Percentiles rank a stretch among this genome's conserved stretches.
These are phyloP conservation scores for Patiria miniata DNA, from an alignment of 35 echinoderm and acorn worm species.

Conservation along the genomic window DNA sequence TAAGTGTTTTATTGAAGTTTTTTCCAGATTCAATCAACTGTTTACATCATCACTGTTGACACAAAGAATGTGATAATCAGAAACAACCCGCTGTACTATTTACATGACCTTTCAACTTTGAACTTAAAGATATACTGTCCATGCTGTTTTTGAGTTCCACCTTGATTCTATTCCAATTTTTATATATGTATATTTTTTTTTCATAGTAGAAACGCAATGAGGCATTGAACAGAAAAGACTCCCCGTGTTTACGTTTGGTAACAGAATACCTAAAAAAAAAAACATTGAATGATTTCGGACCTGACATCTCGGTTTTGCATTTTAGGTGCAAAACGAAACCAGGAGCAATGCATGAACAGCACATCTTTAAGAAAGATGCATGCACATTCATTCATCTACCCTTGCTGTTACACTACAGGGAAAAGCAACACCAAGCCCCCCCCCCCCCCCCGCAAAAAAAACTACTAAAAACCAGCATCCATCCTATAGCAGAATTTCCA, in stretches of 20 bases:
- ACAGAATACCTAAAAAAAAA: background rate
- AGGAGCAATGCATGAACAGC: too few relatives aligned
- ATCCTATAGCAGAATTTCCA: too few relatives aligned
- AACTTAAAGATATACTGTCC: background rate
- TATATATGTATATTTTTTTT: background rate
- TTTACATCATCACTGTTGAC: slow-evolving; percentile 11
- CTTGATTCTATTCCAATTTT: background rate
- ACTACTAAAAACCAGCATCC: too few relatives aligned
- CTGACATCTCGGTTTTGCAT: too few relatives aligned
- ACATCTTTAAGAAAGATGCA: too few relatives aligned
- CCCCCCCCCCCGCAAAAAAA: too few relatives aligned
- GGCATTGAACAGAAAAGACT: background rate
- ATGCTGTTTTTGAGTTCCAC: background rate
- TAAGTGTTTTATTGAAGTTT: background rate
- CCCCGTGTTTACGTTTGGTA: background rate
- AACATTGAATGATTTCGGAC: too few relatives aligned
- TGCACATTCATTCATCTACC: too few relatives aligned
- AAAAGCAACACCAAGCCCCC: too few relatives aligned
- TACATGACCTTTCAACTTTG: slow-evolving; percentile 13
- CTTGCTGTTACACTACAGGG: too few relatives aligned
- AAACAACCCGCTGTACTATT: slow-evolving; percentile 11
- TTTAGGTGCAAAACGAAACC: too few relatives aligned
- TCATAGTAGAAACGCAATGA: background rate
- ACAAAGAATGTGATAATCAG: slow-evolving; percentile 15
- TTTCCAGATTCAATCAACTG: background rate